Percentiles rank a stretch among this genome's conserved stretches.
These are phyloP conservation scores for Microcebus jonahi DNA, from an alignment of 2,113 vertebrate species.

Conservation along the genomic window DNA sequence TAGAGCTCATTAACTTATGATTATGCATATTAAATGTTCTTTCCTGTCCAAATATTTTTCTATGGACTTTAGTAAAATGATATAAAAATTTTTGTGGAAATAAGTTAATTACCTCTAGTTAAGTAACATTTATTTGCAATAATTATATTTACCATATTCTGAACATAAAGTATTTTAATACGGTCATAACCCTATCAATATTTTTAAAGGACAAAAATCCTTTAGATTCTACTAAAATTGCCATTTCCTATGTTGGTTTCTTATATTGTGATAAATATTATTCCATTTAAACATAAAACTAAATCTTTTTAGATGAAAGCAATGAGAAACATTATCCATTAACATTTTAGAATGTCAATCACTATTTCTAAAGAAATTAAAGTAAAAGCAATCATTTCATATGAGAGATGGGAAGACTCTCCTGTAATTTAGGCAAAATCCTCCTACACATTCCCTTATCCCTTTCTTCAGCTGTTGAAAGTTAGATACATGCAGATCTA, in stretches of 20 bases:
- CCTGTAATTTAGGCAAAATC: neutral
- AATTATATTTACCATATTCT: neutral
- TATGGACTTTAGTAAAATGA: neutral
- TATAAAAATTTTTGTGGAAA: neutral
- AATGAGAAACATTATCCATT: neutral
- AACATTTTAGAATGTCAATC: neutral
- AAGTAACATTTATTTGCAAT: neutral
- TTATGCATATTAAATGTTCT: neutral
- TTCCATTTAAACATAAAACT: neutral
- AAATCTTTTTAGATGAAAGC: neutral
- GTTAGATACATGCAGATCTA: neutral
- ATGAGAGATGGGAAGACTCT: neutral
- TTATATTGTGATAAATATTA: neutral
- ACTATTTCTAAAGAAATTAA: neutral
- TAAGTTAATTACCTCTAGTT: neutral
- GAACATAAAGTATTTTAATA: neutral
- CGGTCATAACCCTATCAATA: neutral
- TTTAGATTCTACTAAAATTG: neutral
- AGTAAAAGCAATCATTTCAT: constrained; percentile 16
- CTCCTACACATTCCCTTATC: neutral
- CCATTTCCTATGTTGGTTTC: neutral
- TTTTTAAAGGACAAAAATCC: neutral
- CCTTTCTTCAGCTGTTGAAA: neutral
- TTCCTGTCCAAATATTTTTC: neutral
- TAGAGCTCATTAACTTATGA: neutral